Percentiles rank a stretch among this genome's conserved stretches.
These are phyloP conservation scores for Drosophila teissieri DNA, from an alignment of 1,140 invertebrate species.

Conservation along the genomic window DNA sequence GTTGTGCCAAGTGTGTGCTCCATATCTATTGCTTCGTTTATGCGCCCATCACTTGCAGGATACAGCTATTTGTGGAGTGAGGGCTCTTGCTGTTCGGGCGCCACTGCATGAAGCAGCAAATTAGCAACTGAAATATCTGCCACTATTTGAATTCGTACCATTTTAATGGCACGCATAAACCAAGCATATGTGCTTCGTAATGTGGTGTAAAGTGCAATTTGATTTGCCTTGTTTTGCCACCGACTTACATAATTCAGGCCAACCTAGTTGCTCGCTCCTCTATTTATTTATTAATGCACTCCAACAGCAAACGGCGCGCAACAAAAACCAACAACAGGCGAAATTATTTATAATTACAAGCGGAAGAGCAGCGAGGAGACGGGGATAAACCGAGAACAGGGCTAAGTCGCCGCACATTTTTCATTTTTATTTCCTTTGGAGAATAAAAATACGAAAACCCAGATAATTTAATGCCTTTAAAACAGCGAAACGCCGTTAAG, in stretches of 20 bases:
- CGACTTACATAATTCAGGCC: slow-evolving; percentile 56
- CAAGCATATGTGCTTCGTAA: not conserved
- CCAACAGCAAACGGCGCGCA: slow-evolving; percentile 17
- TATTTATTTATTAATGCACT: slow-evolving; percentile 75
- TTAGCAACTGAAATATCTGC: not conserved
- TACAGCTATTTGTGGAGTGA: not conserved
- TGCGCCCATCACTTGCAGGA: not conserved
- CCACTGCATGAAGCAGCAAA: not conserved
- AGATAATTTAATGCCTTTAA: slow-evolving; percentile 80
- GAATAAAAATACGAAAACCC: slow-evolving; percentile 20
- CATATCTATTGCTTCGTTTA: slow-evolving; percentile 7
- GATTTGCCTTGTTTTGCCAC: slow-evolving; percentile 48
- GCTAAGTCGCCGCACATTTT: slow-evolving; percentile 67
- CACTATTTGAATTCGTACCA: not conserved
- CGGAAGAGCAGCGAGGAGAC: slow-evolving; percentile 3
- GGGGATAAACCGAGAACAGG: slow-evolving; percentile 25
- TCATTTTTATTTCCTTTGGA: slow-evolving; percentile 64
- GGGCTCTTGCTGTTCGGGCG: not conserved
- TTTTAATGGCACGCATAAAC: not conserved
- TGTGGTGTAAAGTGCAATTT: slow-evolving; percentile 42
- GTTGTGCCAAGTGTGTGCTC: slow-evolving; percentile 54
- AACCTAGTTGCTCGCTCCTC: slow-evolving; percentile 42
- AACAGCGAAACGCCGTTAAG: slow-evolving; percentile 80
- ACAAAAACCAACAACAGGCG: slow-evolving; percentile 31
- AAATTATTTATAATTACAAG: slow-evolving; percentile 78